Base-by-base conservation (phyloP, 2,113 vertebrate genomes). In the Rhinogobius similis region DNA sequence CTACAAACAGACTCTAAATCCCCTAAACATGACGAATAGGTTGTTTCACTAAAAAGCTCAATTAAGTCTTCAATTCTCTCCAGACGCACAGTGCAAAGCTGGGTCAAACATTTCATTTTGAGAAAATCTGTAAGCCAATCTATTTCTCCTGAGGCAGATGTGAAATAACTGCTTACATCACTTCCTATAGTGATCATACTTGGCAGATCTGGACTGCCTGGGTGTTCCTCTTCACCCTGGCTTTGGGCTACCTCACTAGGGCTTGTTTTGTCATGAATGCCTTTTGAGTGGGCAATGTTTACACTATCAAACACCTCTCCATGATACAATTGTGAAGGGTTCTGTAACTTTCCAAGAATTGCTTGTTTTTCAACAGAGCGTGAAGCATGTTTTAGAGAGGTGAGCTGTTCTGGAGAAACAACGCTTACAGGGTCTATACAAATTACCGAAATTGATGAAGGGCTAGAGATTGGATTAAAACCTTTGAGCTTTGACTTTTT, bases 41-140 rank as follows among this genome's bases (percentile, higher is more conserved):
- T 50, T 3, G 79, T 78, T 26, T 79, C 52, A 55, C 20, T 48
- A 53, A 50, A 32, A 2, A 79, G 73, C 67, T 70, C 77, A 76
- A 27, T 32, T 26, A 75, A 23, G 58, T 8, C 13, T 62, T 82
- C 46, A n/a, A 87, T 46, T 72, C 82, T 87, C 48, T 79, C 56
- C 12, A 90, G 67, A 36, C 27, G 75, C 75, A 90, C 87, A 0
- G 56, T 68, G 78, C 87, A 90, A 58, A 1, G 24, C 27, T 67
- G n/a, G 11, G 62, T 69, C 79, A 90, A 58, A 75, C 88, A 89
- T 43, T 77, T 75, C 43, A 85, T 66, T 58, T 86, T 92, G 32
- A 91, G 65, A 63, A 32, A 50, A 23, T 90, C 74, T 0, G 62
- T 52, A 7, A 87, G 68, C 78, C 84, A 88, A 56, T 82, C 76